Base-by-base conservation (phyloP, 2,113 vertebrate genomes). In the Rhinopomastus cyanomelas region DNA sequence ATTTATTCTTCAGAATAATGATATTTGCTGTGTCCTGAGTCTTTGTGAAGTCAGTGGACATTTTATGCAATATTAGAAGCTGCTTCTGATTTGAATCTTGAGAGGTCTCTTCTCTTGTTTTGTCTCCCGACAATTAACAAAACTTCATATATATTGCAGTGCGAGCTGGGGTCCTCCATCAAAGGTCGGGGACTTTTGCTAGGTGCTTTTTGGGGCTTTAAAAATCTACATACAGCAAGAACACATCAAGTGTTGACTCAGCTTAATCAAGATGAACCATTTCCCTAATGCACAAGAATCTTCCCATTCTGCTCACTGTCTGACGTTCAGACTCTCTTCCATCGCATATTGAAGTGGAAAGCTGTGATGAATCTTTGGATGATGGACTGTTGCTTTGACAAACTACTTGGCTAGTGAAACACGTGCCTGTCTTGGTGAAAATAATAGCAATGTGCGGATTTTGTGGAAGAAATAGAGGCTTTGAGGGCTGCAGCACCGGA, bases 381-480 rank as follows among this genome's bases (percentile, higher is more conserved):
- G 89, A 95, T 65, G 82, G 52, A 75, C 73, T 81, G 65, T 65
- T 92, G 68, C 85, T 83, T 84, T 95, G 95, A 96, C 88, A 95
- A 91, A 95, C 77, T 94, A 30, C 81, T 84, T 12, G 57, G 67
- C 71, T 55, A 74, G 88, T 81, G 80, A 94, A 94, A 81, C 91
- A 81, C 46, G 11, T 91, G 88, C 65, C 85, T 94, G 88, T 79
- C 83, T 78, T 62, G 85, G 74, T 0, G 2, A 92, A 69, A 91
- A 81, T 93, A 94, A 94, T 2, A 91, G 76, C 88, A 55, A 90
- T 94, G 77, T 69, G 81, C 0, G 2, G 81, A 73, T 88, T 93
- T 86, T 91, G 86, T 81, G 56, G 80, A 91, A 93, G 94, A 92
- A 96, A 96, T 90, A 91, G 86, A 84, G 81, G 55, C 55, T 95